Evolutionary conservation across 1,140 invertebrate species (phyloP).

Genomic region (Nomia melanderi): DNA sequence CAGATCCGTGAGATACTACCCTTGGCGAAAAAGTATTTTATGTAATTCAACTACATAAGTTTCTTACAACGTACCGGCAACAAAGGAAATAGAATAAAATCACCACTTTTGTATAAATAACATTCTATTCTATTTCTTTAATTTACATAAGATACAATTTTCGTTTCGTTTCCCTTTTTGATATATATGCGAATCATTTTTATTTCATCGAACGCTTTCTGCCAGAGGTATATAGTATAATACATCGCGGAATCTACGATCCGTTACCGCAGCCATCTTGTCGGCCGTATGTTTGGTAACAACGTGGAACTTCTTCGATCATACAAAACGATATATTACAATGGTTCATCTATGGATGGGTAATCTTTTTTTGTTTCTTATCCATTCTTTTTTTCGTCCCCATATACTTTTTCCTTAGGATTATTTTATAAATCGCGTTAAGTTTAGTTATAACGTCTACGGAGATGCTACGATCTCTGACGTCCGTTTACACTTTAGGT

Average conservation of each 20-base stretch:
- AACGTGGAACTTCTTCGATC: not conserved
- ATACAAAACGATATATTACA: slow-evolving; percentile 33
- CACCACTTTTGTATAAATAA: no score
- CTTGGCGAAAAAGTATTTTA: no score
- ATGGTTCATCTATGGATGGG: not conserved
- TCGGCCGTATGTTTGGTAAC: not conserved
- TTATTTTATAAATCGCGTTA: slow-evolving; percentile 18
- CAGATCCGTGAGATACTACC: not conserved
- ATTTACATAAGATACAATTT: no score
- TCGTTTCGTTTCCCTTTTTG: no score
- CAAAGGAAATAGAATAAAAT: no score
- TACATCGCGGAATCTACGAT: not conserved
- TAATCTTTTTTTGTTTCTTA: not conserved
- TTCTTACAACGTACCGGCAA: no score
- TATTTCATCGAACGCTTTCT: no score
- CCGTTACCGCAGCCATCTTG: not conserved
- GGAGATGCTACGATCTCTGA: slow-evolving; percentile 25
- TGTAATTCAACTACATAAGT: no score
- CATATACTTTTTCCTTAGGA: not conserved
- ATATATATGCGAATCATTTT: no score
- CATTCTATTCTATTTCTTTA: no score
- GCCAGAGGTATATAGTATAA: not conserved
- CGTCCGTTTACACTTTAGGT: slow-evolving; percentile 8
- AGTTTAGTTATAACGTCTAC: slow-evolving; percentile 35
- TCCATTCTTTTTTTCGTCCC: not conserved